Base-by-base conservation (phyloP, 2,888 invertebrate species). In the Nebria brevicollis region DNA sequence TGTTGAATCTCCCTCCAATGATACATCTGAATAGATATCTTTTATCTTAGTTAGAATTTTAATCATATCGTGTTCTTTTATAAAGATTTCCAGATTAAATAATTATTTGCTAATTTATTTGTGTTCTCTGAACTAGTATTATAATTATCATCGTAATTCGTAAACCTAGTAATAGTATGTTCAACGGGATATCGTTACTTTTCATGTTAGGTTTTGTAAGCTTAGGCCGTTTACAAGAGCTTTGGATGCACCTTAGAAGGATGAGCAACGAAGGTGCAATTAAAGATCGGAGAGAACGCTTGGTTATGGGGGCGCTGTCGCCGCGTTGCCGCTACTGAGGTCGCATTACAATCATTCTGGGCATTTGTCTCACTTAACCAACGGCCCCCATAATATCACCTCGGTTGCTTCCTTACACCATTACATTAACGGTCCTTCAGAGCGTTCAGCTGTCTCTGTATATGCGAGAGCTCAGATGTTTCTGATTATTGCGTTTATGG, bases 401-500 rank as follows among this genome's bases (percentile, higher is more conserved):
- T 70, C 15, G 70, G 70, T 25, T 70, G 70, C 70, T 70, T 70
- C 70, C 5, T 70, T 70, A 10, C 25, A 26, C 25, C 70, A 70
- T 70, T 70, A 70, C 70, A 8, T 70, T 70, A 26, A 70, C 20
- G 20, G 70, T 34, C 25, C 20, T 70, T 54, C 54, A 54, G 54
- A 6, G 54, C 54, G 8, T 54, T 54, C 54, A 54, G 70, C 25
- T 25, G 70, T 54, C 25, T 70, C 25, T 70, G 26, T 70, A 11
- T 20, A 8, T 13, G 66, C 25, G 70, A 25, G 70, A 11, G 25
- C 20, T 66, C 20, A 70, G 70, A 70, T 70, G 70, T 70, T 70
- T 72, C 25, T 78, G 78, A 78, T 73, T 78, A 78, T 78, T 78
- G 73, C 73, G 78, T 73, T 72, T 66, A 72, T 78, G 66, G 72